Evolutionary conservation across 2,888 invertebrate species (phyloP).

Genomic region (Ommatoiulus sabulosus): DNA sequence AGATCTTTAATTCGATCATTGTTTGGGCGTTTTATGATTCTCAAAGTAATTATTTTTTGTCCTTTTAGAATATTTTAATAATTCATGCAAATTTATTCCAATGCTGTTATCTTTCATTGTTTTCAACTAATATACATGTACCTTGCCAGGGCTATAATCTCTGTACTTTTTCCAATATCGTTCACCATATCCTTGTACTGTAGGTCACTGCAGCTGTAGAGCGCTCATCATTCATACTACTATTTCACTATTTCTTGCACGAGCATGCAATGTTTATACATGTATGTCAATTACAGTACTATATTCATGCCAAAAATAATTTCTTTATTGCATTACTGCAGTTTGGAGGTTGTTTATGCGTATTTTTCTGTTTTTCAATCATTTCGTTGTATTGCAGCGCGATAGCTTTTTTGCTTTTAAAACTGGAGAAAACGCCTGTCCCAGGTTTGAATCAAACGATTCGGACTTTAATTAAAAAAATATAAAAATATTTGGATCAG

Average conservation of each 20-base stretch:
- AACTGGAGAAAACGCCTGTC: too few relatives aligned
- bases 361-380: neutral
- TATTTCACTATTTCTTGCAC: neutral
- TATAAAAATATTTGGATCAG: too few relatives aligned
- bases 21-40: too few relatives aligned
- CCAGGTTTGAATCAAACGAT: too few relatives aligned
- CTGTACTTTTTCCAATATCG: conserved; percentile 20
- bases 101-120: neutral
- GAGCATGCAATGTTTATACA: neutral
- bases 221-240: conserved; percentile 46
- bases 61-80: too few relatives aligned
- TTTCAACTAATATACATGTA: neutral
- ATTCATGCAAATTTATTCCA: too few relatives aligned
- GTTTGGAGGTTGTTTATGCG: too few relatives aligned
- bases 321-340: too few relatives aligned
- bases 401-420: neutral
- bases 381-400: neutral
- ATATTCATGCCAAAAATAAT: neutral
- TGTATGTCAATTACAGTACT: neutral
- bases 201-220: conserved; percentile 53
- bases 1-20: too few relatives aligned
- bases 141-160: neutral
- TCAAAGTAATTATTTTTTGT: too few relatives aligned
- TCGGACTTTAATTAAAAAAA: too few relatives aligned
- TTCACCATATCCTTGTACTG: conserved; percentile 39